A percentile compares a stretch with the other conserved stretches of the same genome.
These are phyloP conservation scores for Ctenomys sociabilis DNA, from an alignment of 2,113 vertebrate genomes.

Conservation along the genomic window DNA sequence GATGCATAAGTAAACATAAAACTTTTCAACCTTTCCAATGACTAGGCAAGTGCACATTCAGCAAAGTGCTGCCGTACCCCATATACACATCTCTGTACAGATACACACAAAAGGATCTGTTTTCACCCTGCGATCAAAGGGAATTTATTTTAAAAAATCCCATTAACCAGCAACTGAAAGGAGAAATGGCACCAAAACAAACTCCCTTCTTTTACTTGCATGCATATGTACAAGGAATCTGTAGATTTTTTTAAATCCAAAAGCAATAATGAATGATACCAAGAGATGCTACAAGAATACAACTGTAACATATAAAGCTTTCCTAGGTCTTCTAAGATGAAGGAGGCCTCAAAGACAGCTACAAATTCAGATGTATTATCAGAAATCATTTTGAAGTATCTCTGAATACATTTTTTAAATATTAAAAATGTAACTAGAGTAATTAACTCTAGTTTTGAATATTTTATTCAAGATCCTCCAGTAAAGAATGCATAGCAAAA, in stretches of 20 bases:
- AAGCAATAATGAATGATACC: slow-evolving; percentile 70
- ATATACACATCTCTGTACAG: slow-evolving; percentile 87
- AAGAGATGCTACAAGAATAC: slow-evolving; percentile 67
- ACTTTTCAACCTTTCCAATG: slow-evolving; percentile 82
- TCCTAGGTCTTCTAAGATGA: slow-evolving; percentile 72
- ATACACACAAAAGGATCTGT: slow-evolving; percentile 84
- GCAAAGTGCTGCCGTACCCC: slow-evolving; percentile 86
- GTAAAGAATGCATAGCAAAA: slow-evolving; percentile 62
- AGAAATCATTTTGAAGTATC: slow-evolving; percentile 75
- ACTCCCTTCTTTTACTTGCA: slow-evolving; percentile 80
- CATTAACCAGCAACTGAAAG: slow-evolving; percentile 80
- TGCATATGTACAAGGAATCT: slow-evolving; percentile 83
- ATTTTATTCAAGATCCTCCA: slow-evolving; percentile 66
- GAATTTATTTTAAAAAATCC: slow-evolving; percentile 81
- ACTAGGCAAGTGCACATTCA: slow-evolving; percentile 86
- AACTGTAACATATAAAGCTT: slow-evolving; percentile 64
- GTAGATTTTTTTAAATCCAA: slow-evolving; percentile 60
- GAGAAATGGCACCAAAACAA: slow-evolving; percentile 85
- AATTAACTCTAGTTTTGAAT: slow-evolving; percentile 68
- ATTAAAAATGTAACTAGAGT: slow-evolving; percentile 71
- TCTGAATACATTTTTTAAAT: slow-evolving; percentile 65
- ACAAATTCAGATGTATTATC: slow-evolving; percentile 65
- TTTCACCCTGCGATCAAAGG: slow-evolving; percentile 79
- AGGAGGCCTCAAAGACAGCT: slow-evolving; percentile 63
- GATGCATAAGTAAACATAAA: slow-evolving; percentile 84